Percentiles rank a stretch among this genome's conserved stretches.
These are phyloP conservation scores for Hemicordylus capensis DNA, from an alignment of 2,113 vertebrate genomes.

Conservation along the genomic window DNA sequence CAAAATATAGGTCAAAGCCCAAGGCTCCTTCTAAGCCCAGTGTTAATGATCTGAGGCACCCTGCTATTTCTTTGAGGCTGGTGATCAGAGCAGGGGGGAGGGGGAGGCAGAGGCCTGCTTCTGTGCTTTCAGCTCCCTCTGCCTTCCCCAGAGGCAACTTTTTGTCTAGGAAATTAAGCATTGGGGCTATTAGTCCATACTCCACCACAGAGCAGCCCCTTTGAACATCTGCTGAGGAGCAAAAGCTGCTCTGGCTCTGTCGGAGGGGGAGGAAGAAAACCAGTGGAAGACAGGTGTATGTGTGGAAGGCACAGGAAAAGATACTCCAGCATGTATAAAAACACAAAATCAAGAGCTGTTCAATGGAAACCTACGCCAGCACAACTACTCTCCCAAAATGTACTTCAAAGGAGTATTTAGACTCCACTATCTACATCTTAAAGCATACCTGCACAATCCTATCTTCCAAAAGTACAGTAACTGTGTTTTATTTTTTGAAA, in stretches of 20 bases:
- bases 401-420: no score
- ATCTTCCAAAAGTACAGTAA: background rate
- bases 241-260: background rate
- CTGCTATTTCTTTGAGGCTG: conserved; percentile 23
- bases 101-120: background rate
- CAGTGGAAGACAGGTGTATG: background rate
- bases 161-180: conserved; percentile 5
- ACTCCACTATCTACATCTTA: background rate
- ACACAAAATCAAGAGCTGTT: background rate
- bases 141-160: background rate
- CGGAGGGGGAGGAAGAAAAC: background rate
- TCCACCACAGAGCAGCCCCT: background rate
- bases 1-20: conserved; percentile 6
- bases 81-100: background rate
- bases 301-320: background rate
- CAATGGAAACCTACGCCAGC: background rate
- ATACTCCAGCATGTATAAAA: background rate
- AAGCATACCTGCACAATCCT: background rate
- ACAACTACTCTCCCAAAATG: background rate
- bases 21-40: conserved; percentile 1
- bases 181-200: background rate
- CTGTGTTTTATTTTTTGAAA: background rate
- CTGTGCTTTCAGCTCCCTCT: conserved; percentile 5
- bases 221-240: conserved; percentile 18
- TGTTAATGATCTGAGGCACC: conserved; percentile 5